These are phyloP conservation scores for Vanessa tameamea DNA, from an alignment of 1,140 invertebrate species.

Conservation along the genomic window DNA sequence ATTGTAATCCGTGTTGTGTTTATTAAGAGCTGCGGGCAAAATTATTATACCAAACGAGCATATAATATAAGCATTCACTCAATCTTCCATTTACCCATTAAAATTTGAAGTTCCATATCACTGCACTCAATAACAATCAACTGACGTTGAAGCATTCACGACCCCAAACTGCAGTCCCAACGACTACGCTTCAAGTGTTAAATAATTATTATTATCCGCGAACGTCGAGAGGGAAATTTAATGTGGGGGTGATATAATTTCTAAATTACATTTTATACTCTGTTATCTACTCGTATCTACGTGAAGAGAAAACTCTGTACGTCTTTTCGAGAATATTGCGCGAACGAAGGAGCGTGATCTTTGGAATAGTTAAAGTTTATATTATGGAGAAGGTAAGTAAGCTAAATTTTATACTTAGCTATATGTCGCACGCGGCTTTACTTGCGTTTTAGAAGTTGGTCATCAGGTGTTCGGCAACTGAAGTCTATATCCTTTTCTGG, in stretches of 20 bases:
- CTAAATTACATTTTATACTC: background rate
- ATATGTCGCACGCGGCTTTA: too few relatives aligned
- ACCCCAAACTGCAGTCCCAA: background rate
- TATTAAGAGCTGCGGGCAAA: too few relatives aligned
- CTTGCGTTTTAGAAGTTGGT: too few relatives aligned
- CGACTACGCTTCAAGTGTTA: background rate
- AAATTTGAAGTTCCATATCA: slow-evolving; percentile 2
- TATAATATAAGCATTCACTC: background rate
- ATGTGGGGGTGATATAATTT: background rate
- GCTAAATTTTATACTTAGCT: too few relatives aligned
- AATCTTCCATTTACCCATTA: background rate
- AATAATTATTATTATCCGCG: slow-evolving; percentile 1
- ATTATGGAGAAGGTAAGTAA: too few relatives aligned
- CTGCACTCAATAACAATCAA: slow-evolving; percentile 13
- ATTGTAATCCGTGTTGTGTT: too few relatives aligned
- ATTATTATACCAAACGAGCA: too few relatives aligned
- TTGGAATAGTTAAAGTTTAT: too few relatives aligned
- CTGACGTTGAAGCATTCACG: background rate
- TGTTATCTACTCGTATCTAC: background rate
- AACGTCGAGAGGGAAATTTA: background rate
- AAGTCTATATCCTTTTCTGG: too few relatives aligned
- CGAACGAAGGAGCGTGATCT: background rate
- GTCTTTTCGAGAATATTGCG: background rate
- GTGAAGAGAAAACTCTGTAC: background rate
- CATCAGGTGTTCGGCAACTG: too few relatives aligned